Evolutionary conservation across 2,888 invertebrate genomes (phyloP).

Genomic region (Ischnus inquisitorius): DNA sequence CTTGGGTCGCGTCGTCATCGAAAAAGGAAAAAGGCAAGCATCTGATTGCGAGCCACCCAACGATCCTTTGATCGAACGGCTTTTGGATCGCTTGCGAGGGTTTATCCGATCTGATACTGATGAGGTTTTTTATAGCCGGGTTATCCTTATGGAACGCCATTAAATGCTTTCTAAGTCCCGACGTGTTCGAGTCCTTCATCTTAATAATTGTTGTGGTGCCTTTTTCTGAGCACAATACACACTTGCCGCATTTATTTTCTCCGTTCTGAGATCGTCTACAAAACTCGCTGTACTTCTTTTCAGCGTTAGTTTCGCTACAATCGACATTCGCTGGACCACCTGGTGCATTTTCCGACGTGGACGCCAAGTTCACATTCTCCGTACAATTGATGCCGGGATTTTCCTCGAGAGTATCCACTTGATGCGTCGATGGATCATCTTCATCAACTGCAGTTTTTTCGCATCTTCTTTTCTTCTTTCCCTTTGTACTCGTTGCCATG

Average conservation of each 20-base stretch:
- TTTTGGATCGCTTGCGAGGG: conserved; percentile 12
- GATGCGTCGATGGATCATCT: conserved; percentile 16
- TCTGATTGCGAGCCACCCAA: conserved; percentile 46
- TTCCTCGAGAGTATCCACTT: not conserved
- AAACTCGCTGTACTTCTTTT: conserved; percentile 7
- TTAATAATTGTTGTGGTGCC: conserved; percentile 44
- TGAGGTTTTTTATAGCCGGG: conserved; percentile 4
- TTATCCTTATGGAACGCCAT: conserved; percentile 13
- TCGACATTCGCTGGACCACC: not conserved
- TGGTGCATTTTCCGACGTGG: conserved; percentile 7
- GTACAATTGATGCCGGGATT: not conserved
- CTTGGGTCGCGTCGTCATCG: conserved; percentile 51
- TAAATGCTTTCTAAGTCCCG: conserved; percentile 56
- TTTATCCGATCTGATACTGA: conserved; percentile 16
- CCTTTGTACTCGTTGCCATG: conserved; percentile 13
- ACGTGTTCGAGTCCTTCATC: conserved; percentile 57
- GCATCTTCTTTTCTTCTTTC: not conserved
- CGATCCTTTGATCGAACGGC: conserved; percentile 31
- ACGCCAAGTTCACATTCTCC: not conserved
- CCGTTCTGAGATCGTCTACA: not conserved
- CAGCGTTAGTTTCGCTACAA: conserved; percentile 8
- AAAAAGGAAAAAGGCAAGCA: conserved; percentile 57
- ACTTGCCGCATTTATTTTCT: conserved; percentile 18
- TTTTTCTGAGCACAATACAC: conserved; percentile 26
- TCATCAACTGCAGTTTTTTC: conserved; percentile 12